Evolutionary conservation across 2,888 invertebrate species (phyloP), one percentile per base, ranked within the genome.

Genomic region (Cordilura impudica): DNA sequence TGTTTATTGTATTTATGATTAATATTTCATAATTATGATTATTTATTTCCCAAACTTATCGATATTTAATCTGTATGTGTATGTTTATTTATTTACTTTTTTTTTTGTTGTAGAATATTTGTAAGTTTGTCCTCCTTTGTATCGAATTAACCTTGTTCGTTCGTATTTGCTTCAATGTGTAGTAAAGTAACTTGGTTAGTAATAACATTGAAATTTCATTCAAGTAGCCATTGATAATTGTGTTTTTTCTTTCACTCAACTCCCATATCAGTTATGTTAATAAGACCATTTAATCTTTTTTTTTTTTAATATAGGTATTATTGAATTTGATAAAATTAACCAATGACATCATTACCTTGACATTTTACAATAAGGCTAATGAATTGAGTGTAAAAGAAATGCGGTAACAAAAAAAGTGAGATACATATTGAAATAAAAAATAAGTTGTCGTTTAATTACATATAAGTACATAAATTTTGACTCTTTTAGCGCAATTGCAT

Each of bases 261-360:
- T 21, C 26, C n/a, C n/a, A 35, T 71, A 71, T 71, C 61, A 71
- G 21, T 45, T 47, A 53, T 71, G 61, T 49, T 43, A 39, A 5
- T 8, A 16, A 61, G 63, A 61, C 19, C 45, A 4, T 29, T 29
- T 70, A 70, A 70, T 70, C 60, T 58, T 8, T n/a, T 2, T 14
- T 21, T 19, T 2, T n/a, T n/a, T n/a, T n/a, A n/a, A n/a, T n/a
- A 51, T 35, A 35, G 29, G 4, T 35, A 66, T 14, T 31, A n/a
- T 45, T 47, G 14, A 14, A 16, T 14, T 69, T 63, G 43, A 58
- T 65, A 58, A 58, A 43, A 19, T 29, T 70, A 31, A 53, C 19
- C 47, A 4, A 71, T 66, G 77, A 66, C 66, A 66, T 66, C 66
- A 70, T 70, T 54, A 53, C 56, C 58, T 65, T 76, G 76, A 70